Conservation (phyloP, 2,888 invertebrate species). For the Apeira syringaria region DNA sequence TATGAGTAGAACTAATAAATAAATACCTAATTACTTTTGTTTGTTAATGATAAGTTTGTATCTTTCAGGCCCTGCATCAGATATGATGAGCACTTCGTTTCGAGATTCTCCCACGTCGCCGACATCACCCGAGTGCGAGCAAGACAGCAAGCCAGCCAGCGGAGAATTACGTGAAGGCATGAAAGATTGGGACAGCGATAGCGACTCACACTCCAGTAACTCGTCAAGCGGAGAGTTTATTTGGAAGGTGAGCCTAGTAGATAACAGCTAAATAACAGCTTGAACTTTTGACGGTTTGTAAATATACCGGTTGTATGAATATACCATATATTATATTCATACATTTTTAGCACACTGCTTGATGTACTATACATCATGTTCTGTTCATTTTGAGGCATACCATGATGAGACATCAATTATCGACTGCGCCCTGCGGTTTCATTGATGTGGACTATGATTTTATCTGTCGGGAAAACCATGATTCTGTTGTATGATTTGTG, state of each 20-base stretch:
- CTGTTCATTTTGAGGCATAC: too few species aligned
- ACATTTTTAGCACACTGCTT: not conserved
- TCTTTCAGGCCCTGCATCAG: slow-evolving; percentile 63
- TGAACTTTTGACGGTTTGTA: not conserved
- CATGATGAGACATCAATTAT: too few species aligned
- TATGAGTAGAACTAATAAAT: too few species aligned
- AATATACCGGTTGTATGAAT: too few species aligned
- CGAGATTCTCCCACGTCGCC: slow-evolving; percentile 77
- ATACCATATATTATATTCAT: too few species aligned
- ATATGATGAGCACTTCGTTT: slow-evolving; percentile 77
- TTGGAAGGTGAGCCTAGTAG: slow-evolving; percentile 89
- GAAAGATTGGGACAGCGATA: slow-evolving; percentile 89
- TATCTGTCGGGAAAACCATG: too few species aligned
- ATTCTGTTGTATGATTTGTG: too few species aligned
- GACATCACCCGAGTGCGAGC: slow-evolving; percentile 57
- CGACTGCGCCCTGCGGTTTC: too few species aligned
- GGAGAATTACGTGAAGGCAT: slow-evolving; percentile 32
- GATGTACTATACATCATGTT: too few species aligned
- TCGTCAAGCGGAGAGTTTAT: slow-evolving; percentile 91
- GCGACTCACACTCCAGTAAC: slow-evolving; percentile 85
- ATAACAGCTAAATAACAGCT: not conserved
- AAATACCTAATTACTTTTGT: too few species aligned
- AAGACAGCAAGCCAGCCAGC: slow-evolving; percentile 61
- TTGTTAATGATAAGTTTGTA: too few species aligned
- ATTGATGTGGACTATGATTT: too few species aligned